Base-by-base conservation (phyloP, 2,888 invertebrate genomes). In the Blomia tropicalis region DNA sequence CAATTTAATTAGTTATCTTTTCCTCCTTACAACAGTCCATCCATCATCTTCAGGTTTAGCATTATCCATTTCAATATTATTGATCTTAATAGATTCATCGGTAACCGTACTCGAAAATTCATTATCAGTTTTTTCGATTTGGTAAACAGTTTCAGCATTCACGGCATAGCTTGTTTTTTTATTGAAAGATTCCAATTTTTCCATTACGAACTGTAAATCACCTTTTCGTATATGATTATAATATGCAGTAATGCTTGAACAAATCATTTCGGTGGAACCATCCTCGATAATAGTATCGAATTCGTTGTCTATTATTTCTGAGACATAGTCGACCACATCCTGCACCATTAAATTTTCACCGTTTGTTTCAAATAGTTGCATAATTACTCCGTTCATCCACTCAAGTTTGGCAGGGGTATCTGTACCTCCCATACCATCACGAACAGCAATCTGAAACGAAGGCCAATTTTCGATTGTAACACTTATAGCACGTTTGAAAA, bases 261-360 rank as follows among this genome's bases (percentile, higher is more conserved):
- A 31, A 22, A 63, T 23, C 30, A 54, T 43, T 17, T 59, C 53
- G 14, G 56, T 19, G 2, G 64, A 63, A 19, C 64, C 64, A 43
- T 64, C 64, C 14, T 64, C 59, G 23, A 64, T 53, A 23, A 63
- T 30, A 7, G 64, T 64, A 22, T 64, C 59, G 41, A 63, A 64
- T 44, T 64, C 64, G 23, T 64, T 63, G 59, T 64, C 59, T 4
- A 64, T 19, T 17, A 64, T 60, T 30, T 59, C 59, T 5, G 30
- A 53, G 14, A 64, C 32, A 44, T 47, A 64, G 4, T 64, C 64
- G 11, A 30, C 32, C 2, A 64, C 27, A 31, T 64, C 64, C 1
- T 25, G 31, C 2, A 19, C n/a, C 19, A 43, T 25, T 17, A 30
- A 31, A 22, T 47, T 19, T n/a, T 62, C 44, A 25, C 4, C 11